Conservation (phyloP, 2,113 vertebrate species). For the Barbus barbus region DNA sequence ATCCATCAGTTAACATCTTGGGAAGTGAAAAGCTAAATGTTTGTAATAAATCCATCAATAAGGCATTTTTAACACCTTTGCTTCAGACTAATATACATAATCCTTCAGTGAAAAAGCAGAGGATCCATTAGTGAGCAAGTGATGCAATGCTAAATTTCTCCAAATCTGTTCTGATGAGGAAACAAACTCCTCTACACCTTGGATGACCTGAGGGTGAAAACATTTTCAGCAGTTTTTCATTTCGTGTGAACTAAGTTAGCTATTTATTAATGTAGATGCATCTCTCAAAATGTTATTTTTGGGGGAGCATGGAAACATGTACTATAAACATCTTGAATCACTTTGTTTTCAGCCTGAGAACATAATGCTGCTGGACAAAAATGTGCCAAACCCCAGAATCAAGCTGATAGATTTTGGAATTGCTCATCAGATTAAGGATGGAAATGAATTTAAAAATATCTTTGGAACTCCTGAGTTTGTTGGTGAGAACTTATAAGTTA, state of each 20-base stretch:
- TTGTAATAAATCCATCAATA: neutral
- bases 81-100: too few species aligned
- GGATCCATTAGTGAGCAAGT: neutral
- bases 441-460: conserved; percentile 97
- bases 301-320: neutral
- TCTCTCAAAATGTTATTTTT: neutral
- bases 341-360: conserved; percentile 85
- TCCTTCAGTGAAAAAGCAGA: too few species aligned
- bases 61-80: neutral
- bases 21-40: neutral
- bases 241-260: neutral
- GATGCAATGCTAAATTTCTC: neutral
- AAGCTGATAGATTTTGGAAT: conserved; percentile 98
- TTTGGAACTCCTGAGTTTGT: conserved; percentile 97
- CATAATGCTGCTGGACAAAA: conserved; percentile 97
- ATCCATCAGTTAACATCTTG: neutral
- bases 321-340: neutral
- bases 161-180: too few species aligned
- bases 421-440: conserved; percentile 94
- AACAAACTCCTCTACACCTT: neutral
- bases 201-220: neutral
- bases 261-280: too few species aligned
- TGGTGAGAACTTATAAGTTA: too few species aligned
- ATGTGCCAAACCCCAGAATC: conserved; percentile 89
- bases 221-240: neutral